Conservation (phyloP, 2,888 invertebrate species). For the Podotricha telesiphe region DNA sequence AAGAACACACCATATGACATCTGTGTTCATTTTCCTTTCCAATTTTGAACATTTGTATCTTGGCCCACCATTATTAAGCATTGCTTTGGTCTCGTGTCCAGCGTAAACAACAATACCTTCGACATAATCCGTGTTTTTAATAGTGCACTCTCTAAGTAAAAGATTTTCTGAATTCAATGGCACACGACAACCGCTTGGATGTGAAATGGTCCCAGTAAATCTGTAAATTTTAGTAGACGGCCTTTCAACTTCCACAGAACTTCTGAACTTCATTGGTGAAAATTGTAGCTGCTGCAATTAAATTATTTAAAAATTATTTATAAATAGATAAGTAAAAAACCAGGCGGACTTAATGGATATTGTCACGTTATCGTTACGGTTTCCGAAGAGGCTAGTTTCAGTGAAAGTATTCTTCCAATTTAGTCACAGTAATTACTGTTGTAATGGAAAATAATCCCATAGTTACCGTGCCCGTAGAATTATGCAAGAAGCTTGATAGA, state of each 20-base stretch:
- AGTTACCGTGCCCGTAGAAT: slow-evolving; percentile 48
- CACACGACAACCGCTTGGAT: slow-evolving; percentile 90
- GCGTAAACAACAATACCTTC: slow-evolving; percentile 99
- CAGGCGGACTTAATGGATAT: not conserved
- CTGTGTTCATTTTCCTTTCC: slow-evolving; percentile 97
- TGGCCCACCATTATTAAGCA: slow-evolving; percentile 98
- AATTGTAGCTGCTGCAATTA: slow-evolving; percentile 87
- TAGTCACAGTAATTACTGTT: slow-evolving; percentile 19
- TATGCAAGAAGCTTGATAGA: slow-evolving; percentile 51
- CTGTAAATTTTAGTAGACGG: slow-evolving; percentile 98
- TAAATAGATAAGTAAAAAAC: not conserved
- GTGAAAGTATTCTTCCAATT: slow-evolving; percentile 37
- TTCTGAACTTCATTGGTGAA: slow-evolving; percentile 91
- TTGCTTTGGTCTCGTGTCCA: slow-evolving; percentile 98
- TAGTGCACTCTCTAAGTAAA: slow-evolving; percentile 94
- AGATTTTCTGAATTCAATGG: slow-evolving; percentile 95
- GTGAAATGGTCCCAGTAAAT: slow-evolving; percentile 94
- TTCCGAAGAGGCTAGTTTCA: slow-evolving; percentile 18
- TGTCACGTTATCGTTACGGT: slow-evolving; percentile 22
- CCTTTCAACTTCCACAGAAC: slow-evolving; percentile 94
- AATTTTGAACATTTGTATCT: slow-evolving; percentile 95
- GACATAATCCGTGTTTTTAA: slow-evolving; percentile 98
- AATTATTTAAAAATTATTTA: slow-evolving; percentile 12
- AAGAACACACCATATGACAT: slow-evolving; percentile 98
- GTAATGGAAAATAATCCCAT: slow-evolving; percentile 47